Percentiles rank a stretch among this genome's conserved stretches.
Conservation (phyloP, 2,888 invertebrate species). For the Branchellion lobata region DNA sequence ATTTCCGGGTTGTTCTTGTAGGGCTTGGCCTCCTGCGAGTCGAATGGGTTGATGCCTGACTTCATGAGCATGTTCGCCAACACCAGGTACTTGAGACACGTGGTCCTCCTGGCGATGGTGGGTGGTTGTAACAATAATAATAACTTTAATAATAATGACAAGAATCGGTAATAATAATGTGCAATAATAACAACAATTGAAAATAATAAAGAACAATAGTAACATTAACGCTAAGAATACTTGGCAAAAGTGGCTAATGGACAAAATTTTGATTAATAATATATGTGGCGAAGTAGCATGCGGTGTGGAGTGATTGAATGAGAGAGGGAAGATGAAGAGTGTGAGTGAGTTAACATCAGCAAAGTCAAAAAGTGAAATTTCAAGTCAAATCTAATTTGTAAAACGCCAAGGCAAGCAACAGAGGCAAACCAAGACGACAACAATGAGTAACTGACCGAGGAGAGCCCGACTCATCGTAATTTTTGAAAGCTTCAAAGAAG, state of each 20-base stretch:
- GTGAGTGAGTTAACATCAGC: too few species aligned
- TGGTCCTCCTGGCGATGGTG: conserved; percentile 70
- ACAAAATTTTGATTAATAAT: too few species aligned
- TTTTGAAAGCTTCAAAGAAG: conserved; percentile 98
- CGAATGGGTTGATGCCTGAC: conserved; percentile 98
- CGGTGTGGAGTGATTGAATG: too few species aligned
- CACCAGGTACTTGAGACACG: conserved; percentile 95
- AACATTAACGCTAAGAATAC: too few species aligned
- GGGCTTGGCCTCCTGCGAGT: conserved; percentile 98
- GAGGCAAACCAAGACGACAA: too few species aligned
- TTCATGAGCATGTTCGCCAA: conserved; percentile 99
- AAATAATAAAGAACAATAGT: not conserved
- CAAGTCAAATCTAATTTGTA: too few species aligned
- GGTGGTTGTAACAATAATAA: not conserved
- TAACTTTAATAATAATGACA: not conserved
- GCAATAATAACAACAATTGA: not conserved
- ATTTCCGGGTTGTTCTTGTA: conserved; percentile 99
- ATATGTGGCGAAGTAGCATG: too few species aligned
- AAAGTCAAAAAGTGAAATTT: too few species aligned
- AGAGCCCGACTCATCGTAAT: conserved; percentile 98
- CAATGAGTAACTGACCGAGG: conserved; percentile 67
- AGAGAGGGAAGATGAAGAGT: too few species aligned
- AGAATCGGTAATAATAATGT: not conserved
- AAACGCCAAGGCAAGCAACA: too few species aligned
- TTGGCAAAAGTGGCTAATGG: too few species aligned